A percentile compares a stretch with the other conserved stretches of the same genome.
These are phyloP conservation scores for Epinephelus cyanopodus DNA, from an alignment of 2,113 vertebrate species.

Conservation along the genomic window DNA sequence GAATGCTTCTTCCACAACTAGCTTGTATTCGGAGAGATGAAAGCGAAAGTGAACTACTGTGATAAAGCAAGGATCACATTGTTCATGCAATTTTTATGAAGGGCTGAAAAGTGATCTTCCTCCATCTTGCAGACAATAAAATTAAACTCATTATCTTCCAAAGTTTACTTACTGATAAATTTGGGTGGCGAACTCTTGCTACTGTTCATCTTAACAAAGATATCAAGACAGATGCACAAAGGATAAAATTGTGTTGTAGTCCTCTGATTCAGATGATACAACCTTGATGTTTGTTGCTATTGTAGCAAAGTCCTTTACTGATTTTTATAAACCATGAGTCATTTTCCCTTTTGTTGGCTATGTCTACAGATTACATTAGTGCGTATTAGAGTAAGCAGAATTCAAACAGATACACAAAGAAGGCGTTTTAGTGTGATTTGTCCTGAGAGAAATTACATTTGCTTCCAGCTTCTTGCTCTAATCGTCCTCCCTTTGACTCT, in stretches of 20 bases:
- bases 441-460: slow-evolving; percentile 9
- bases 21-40: slow-evolving; percentile 38
- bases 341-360: slow-evolving; percentile 1
- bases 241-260: not conserved
- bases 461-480: slow-evolving; percentile 23
- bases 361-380: not conserved
- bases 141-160: slow-evolving; percentile 27
- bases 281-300: slow-evolving; percentile 20
- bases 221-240: not conserved
- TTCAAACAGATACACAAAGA: not conserved
- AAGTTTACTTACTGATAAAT: slow-evolving; percentile 3
- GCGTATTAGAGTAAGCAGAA: not conserved
- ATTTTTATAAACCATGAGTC: slow-evolving; percentile 16
- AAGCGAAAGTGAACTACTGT: slow-evolving; percentile 67
- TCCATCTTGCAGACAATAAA: not conserved
- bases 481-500: slow-evolving; percentile 68
- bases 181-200: not conserved
- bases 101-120: slow-evolving; percentile 62
- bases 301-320: slow-evolving; percentile 8
- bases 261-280: not conserved
- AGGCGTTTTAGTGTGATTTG: not conserved
- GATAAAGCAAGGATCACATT: slow-evolving; percentile 69
- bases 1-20: not conserved
- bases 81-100: slow-evolving; percentile 69
- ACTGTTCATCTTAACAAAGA: slow-evolving; percentile 11